phyloP scores from a whole-genome alignment of 2,888 invertebrate species.

The Muscina levida region DNA sequence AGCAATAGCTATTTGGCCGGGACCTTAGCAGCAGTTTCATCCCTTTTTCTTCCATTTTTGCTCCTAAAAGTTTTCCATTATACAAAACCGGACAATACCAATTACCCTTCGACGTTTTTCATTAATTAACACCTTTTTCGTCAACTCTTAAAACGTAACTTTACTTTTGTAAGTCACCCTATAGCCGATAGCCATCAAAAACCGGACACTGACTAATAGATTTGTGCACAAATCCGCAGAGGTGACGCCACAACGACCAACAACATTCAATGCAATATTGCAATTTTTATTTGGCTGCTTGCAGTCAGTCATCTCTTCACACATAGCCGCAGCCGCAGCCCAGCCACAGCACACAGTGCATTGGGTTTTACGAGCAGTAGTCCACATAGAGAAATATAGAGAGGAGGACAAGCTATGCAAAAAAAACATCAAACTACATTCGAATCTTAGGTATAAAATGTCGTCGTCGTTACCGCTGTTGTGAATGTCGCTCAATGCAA shows the following conservation, averaged over 20 bases:
- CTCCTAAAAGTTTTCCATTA: too few species aligned
- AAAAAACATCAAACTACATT: conserved; percentile 25
- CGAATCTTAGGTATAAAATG: background rate
- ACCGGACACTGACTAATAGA: conserved; percentile 22
- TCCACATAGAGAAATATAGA: too few species aligned
- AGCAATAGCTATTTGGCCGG: too few species aligned
- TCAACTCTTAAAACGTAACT: too few species aligned
- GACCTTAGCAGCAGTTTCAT: too few species aligned
- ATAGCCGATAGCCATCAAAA: background rate
- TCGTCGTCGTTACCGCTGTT: background rate
- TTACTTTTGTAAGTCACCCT: too few species aligned
- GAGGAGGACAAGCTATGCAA: too few species aligned
- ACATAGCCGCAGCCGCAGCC: too few species aligned
- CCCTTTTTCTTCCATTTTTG: too few species aligned
- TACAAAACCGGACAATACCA: too few species aligned
- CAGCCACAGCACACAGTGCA: background rate
- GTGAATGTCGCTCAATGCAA: background rate
- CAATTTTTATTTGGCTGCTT: background rate
- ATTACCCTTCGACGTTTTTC: too few species aligned
- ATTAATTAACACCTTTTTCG: too few species aligned
- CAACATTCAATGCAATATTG: background rate
- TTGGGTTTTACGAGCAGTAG: background rate
- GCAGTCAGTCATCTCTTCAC: background rate
- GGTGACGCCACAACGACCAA: background rate
- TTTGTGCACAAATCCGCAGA: background rate